Percentiles rank a stretch among this genome's conserved stretches.
phyloP scores from a whole-genome alignment of 2,113 vertebrate genomes.

The Pangasianodon hypophthalmus region DNA sequence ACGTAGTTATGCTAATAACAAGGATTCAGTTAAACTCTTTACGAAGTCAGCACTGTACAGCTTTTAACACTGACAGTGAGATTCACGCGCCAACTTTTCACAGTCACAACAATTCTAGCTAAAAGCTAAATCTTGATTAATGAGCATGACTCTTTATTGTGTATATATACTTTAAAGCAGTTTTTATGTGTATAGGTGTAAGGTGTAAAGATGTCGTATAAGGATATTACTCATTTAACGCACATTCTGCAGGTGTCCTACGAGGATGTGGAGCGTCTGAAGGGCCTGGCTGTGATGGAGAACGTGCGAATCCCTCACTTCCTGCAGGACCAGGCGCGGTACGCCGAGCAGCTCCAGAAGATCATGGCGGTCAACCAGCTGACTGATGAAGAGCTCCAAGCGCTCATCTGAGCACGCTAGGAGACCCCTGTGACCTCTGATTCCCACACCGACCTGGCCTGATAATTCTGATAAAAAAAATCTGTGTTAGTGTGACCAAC shows the following conservation, averaged over 20 bases:
- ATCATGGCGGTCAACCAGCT: constrained; percentile 91
- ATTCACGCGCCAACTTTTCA: no score
- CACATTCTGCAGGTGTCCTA: constrained; percentile 80
- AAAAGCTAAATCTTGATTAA: neutral
- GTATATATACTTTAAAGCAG: neutral
- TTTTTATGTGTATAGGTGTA: neutral
- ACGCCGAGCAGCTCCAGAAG: constrained; percentile 85
- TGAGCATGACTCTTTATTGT: neutral
- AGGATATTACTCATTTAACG: neutral
- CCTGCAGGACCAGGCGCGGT: constrained; percentile 81
- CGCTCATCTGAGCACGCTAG: constrained; percentile 68
- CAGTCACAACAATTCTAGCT: no score
- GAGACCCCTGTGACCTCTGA: neutral
- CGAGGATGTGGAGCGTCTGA: constrained; percentile 88
- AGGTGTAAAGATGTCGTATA: neutral
- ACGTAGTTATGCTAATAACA: neutral
- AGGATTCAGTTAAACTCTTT: neutral
- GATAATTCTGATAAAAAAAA: neutral
- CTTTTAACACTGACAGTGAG: no score
- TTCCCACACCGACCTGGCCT: neutral
- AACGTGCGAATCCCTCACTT: constrained; percentile 89
- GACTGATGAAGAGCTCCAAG: constrained; percentile 82
- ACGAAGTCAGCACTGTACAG: no score
- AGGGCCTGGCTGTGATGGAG: constrained; percentile 77
- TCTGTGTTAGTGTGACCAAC: neutral